These are phyloP conservation scores for Manduca sexta DNA, from an alignment of 1,140 invertebrate genomes.

Conservation along the genomic window DNA sequence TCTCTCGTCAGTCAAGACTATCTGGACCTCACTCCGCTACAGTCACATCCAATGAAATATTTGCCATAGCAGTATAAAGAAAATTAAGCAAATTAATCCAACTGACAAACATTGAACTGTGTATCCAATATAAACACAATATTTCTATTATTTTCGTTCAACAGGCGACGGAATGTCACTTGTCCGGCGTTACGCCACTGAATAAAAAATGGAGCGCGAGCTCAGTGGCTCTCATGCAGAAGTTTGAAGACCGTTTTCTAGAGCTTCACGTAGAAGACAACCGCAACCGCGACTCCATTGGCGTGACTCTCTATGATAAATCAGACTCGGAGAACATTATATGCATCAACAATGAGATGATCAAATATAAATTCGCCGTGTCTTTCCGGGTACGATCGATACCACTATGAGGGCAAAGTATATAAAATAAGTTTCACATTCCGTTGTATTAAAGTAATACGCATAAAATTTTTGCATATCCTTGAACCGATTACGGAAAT, in stretches of 20 bases:
- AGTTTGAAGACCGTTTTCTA: conserved; percentile 26
- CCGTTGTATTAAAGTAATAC: too few species aligned
- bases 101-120: too few species aligned
- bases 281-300: conserved; percentile 35
- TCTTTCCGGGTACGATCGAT: conserved; percentile 57
- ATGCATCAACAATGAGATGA: conserved; percentile 53
- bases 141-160: conserved; percentile 7
- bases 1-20: too few species aligned
- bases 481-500: too few species aligned
- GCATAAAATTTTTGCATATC: too few species aligned
- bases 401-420: too few species aligned
- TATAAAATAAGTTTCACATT: too few species aligned
- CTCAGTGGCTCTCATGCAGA: conserved; percentile 37
- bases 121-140: too few species aligned
- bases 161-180: conserved; percentile 54
- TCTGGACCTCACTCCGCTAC: too few species aligned
- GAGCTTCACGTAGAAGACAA: conserved; percentile 51
- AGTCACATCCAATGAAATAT: too few species aligned
- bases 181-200: conserved; percentile 48
- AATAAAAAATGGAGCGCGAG: conserved; percentile 51
- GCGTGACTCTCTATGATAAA: conserved; percentile 44
- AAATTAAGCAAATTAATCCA: too few species aligned
- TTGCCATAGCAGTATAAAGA: too few species aligned
- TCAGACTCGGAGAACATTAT: conserved; percentile 30
- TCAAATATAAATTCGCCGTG: conserved; percentile 53